Percentiles rank a stretch among this genome's conserved stretches.
Conservation (phyloP, 53 echinoderm and acorn worm genomes). For the Stichopus horrens region DNA sequence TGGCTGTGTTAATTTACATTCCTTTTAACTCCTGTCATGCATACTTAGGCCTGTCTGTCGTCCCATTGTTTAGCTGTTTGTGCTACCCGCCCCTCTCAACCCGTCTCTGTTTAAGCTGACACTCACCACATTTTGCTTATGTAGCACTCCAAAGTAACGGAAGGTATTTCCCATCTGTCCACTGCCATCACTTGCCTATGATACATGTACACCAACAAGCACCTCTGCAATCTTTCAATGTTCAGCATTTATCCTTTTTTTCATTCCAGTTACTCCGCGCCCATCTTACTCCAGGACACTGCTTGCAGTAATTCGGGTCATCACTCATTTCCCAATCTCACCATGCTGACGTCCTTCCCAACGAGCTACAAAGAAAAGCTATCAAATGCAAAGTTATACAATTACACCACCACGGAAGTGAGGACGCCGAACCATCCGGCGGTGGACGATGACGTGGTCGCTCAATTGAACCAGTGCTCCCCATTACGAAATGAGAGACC, state of each 20-base stretch:
- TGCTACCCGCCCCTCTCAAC: no score
- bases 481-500: not conserved
- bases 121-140: no score
- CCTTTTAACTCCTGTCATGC: no score
- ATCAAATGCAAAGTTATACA: not conserved
- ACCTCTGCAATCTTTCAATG: not conserved
- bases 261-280: not conserved
- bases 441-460: not conserved
- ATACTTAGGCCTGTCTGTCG: no score
- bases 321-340: slow-evolving; percentile 39
- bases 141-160: no score
- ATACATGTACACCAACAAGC: not conserved
- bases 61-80: no score
- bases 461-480: not conserved
- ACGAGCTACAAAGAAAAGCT: not conserved
- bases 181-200: not conserved
- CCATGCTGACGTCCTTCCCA: not conserved
- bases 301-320: not conserved
- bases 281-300: not conserved
- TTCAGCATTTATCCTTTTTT: not conserved
- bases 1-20: no score
- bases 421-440: not conserved
- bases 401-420: not conserved
- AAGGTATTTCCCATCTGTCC: not conserved
- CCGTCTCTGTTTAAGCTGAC: no score